phyloP scores from a whole-genome alignment of 2,888 invertebrate species.

The Tenthredo notha region DNA sequence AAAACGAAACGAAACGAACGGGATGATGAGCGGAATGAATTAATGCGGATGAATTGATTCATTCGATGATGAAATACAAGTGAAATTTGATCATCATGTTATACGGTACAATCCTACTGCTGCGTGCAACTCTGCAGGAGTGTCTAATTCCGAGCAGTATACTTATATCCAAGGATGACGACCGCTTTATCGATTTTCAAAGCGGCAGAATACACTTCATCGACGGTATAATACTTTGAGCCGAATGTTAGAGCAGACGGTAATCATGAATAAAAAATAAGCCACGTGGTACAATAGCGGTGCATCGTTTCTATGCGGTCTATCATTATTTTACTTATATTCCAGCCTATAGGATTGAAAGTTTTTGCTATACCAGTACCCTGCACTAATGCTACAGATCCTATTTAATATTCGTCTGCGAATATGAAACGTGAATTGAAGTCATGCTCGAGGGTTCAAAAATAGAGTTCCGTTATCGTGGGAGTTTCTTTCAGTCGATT shows the following conservation, averaged over 20 bases:
- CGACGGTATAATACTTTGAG: background rate
- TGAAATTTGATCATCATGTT: background rate
- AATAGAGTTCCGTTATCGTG: background rate
- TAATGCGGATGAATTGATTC: background rate
- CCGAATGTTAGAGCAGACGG: slow-evolving; percentile 42
- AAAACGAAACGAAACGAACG: background rate
- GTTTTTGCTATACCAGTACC: background rate
- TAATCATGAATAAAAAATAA: slow-evolving; percentile 53
- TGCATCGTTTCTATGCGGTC: slow-evolving; percentile 12
- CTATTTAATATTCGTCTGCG: background rate
- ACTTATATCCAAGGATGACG: background rate
- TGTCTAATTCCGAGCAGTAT: slow-evolving; percentile 6
- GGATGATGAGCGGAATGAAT: background rate
- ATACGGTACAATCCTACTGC: background rate
- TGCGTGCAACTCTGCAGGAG: slow-evolving; percentile 9
- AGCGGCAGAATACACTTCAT: background rate
- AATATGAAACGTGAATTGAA: background rate
- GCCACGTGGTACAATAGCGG: slow-evolving; percentile 43
- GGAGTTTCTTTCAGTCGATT: background rate
- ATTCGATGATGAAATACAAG: background rate
- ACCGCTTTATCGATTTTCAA: slow-evolving; percentile 26
- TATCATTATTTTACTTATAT: slow-evolving; percentile 35
- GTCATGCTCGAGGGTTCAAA: background rate
- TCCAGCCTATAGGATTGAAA: background rate
- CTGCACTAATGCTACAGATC: background rate